Evolutionary conservation across 2,113 vertebrate species (phyloP).

Genomic region (Dicentrarchus labrax): DNA sequence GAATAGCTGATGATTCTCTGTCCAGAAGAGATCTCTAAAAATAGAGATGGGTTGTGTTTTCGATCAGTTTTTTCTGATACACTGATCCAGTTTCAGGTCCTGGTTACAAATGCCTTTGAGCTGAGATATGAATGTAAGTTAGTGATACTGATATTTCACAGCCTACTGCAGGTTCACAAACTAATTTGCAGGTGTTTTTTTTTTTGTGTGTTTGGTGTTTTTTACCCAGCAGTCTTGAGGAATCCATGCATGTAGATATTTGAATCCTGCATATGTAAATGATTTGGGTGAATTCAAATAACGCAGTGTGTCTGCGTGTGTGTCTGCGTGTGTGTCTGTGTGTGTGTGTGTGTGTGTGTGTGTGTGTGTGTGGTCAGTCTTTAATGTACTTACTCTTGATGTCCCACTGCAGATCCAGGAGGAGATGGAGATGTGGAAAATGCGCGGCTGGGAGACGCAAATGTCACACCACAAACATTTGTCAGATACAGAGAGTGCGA

Average conservation of each 20-base stretch:
- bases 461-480: conserved; percentile 82
- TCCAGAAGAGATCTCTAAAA: background rate
- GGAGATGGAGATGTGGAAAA: conserved; percentile 98
- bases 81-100: background rate
- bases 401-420: conserved; percentile 91
- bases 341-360: background rate
- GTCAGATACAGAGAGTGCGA: conserved; percentile 53
- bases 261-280: background rate
- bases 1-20: background rate
- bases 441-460: conserved; percentile 91
- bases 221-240: background rate
- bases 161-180: background rate
- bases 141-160: background rate
- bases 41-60: background rate
- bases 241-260: background rate
- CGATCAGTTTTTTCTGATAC: background rate
- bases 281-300: background rate
- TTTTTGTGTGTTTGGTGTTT: too few relatives aligned
- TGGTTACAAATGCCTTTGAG: background rate
- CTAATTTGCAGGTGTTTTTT: background rate
- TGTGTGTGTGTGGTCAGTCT: conserved; percentile 6
- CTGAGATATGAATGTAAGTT: background rate
- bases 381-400: conserved; percentile 28
- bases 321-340: too few relatives aligned
- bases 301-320: background rate